Evolutionary conservation across 2,888 invertebrate species (phyloP).

Genomic region (Cantharis rufa): DNA sequence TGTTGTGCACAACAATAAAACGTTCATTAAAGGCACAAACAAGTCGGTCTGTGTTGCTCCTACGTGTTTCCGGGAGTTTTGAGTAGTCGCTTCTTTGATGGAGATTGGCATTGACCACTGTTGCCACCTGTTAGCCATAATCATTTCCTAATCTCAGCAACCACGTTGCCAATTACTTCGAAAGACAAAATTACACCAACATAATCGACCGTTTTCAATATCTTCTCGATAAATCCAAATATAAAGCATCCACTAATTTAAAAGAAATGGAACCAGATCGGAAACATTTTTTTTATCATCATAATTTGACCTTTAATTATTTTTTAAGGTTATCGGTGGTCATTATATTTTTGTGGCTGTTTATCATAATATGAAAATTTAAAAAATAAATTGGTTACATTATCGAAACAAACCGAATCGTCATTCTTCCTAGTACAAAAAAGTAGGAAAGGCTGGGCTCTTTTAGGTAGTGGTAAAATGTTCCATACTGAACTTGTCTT

Average conservation of each 20-base stretch:
- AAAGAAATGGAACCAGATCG: not conserved
- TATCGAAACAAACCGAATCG: no score
- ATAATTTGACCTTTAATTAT: not conserved
- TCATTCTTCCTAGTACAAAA: not conserved
- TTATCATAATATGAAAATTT: not conserved
- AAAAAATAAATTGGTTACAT: not conserved
- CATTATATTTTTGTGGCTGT: not conserved
- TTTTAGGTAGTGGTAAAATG: not conserved
- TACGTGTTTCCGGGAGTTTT: constrained; percentile 13
- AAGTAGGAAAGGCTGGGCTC: not conserved
- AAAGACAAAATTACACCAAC: constrained; percentile 38
- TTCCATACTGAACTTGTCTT: constrained; percentile 43
- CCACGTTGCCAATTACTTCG: constrained; percentile 41
- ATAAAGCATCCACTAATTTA: not conserved
- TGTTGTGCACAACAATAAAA: not conserved
- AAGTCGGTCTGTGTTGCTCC: constrained; percentile 19
- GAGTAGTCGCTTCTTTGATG: constrained; percentile 9
- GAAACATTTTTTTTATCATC: not conserved
- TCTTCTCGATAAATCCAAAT: not conserved
- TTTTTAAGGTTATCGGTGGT: not conserved
- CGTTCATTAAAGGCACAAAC: constrained; percentile 10
- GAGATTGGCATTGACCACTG: constrained; percentile 37
- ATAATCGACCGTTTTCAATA: not conserved
- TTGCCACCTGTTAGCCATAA: constrained; percentile 48
- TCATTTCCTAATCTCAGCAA: constrained; percentile 43